Base-by-base conservation (phyloP, 2,113 vertebrate genomes). In the Callorhinus ursinus region DNA sequence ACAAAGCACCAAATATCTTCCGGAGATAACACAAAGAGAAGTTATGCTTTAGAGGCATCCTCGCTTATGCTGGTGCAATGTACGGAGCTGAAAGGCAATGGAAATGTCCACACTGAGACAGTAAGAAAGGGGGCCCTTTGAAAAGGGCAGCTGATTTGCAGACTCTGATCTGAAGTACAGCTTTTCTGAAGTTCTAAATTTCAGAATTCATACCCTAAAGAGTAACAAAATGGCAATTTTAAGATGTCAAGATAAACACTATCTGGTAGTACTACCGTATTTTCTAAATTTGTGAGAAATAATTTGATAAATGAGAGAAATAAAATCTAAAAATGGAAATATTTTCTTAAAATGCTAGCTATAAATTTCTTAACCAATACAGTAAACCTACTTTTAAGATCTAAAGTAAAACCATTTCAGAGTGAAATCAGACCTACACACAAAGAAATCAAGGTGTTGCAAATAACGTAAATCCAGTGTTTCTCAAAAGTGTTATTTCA, bases 151-250 rank as follows among this genome's bases (percentile, higher is more conserved):
- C 33, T 65, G 24, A 61, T 74, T 18, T 95, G 9, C 7, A 53
- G 31, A 33, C 24, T 42, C 42, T 80, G 9, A 22, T n/a, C 4
- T 77, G 82, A 21, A 65, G 57, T 22, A 3, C 7, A 94, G 67
- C 28, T n/a, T 89, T 88, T 67, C 69, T 22, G 15, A 76, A 2
- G 49, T 89, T 81, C 57, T 81, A 21, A 85, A 87, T 24, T 93
- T 92, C 74, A 92, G 28, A 96, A 94, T 67, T 93, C 59, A 96
- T 61, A 88, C 4, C n/a, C 8, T 72, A 67, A 65, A 85, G 53
- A 89, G n/a, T 39, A 76, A 61, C 15, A 96, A 91, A 94, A 83
- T n/a, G 26, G n/a, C 8, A 55, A 89, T 7, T 81, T 63, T 77
- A 92, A 42, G 22, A 81, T 76, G 36, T 88, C 42, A 81, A 57